Percentiles rank a stretch among this genome's conserved stretches.
These are phyloP conservation scores for Notarius lentiginosus DNA, from an alignment of 2,113 vertebrate species.

Conservation along the genomic window DNA sequence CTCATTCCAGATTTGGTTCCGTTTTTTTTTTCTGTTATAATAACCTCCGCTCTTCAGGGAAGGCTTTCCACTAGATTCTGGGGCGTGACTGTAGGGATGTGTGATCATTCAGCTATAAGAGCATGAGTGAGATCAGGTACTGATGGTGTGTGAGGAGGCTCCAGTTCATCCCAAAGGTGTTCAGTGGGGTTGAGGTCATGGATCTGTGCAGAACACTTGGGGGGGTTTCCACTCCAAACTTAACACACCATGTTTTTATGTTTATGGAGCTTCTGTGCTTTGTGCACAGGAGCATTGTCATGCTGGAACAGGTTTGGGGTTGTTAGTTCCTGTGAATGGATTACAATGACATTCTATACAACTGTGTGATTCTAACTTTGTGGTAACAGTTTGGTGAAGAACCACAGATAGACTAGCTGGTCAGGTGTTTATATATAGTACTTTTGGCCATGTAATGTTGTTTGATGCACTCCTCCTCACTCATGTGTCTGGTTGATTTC, in stretches of 20 bases:
- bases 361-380: not conserved
- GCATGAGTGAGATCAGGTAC: not conserved
- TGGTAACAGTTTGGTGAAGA: not conserved
- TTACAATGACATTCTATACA: not conserved
- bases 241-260: not conserved
- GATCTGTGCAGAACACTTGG: no score
- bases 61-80: not conserved
- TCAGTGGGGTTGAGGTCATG: not conserved
- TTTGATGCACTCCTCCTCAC: not conserved
- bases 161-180: not conserved
- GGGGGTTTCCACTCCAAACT: not conserved
- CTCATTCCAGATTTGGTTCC: not conserved
- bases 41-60: not conserved
- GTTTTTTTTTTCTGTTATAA: not conserved
- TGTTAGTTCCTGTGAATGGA: not conserved
- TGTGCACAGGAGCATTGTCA: not conserved
- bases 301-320: not conserved
- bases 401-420: not conserved
- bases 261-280: not conserved
- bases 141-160: not conserved
- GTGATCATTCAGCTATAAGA: not conserved
- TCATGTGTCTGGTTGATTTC: not conserved
- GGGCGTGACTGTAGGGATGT: not conserved
- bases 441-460: not conserved
- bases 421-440: not conserved